phyloP scores from a whole-genome alignment of 2,888 invertebrate genomes.

The Meliscaeva auricollis region DNA sequence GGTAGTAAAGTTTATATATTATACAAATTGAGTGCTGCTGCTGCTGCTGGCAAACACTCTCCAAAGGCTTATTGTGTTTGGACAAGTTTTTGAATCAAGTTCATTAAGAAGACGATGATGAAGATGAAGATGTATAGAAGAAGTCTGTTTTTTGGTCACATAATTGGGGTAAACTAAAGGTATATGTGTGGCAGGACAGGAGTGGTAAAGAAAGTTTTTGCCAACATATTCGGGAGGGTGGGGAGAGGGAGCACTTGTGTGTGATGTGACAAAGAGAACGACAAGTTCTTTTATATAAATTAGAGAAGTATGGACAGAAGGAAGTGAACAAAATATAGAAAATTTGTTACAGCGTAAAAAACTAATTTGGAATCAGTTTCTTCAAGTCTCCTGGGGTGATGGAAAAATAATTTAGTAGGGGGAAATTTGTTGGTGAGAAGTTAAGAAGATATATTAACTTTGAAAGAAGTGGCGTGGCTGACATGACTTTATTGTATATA shows the following conservation, averaged over 20 bases:
- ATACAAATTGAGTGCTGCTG: slow-evolving; percentile 15
- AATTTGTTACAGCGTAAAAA: slow-evolving; percentile 56
- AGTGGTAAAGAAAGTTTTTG: slow-evolving; percentile 20
- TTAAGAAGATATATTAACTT: too few relatives aligned
- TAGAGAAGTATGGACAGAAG: not conserved
- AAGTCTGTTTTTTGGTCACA: slow-evolving; percentile 60
- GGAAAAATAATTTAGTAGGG: too few relatives aligned
- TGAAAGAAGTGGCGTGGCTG: too few relatives aligned
- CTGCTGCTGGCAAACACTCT: slow-evolving; percentile 43
- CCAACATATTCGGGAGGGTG: too few relatives aligned
- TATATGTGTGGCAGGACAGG: slow-evolving; percentile 19
- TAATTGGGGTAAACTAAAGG: slow-evolving; percentile 31
- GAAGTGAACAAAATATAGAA: slow-evolving; percentile 36
- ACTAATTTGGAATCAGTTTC: too few relatives aligned
- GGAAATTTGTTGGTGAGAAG: too few relatives aligned
- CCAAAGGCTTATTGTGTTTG: slow-evolving; percentile 53
- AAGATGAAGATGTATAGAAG: slow-evolving; percentile 31
- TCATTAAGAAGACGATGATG: slow-evolving; percentile 58
- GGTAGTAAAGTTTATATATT: slow-evolving; percentile 23
- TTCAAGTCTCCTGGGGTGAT: too few relatives aligned
- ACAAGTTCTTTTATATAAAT: slow-evolving; percentile 22
- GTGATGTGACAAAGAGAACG: slow-evolving; percentile 22
- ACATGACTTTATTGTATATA: too few relatives aligned
- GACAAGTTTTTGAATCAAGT: slow-evolving; percentile 61
- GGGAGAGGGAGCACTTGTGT: not conserved